phyloP scores from a whole-genome alignment of 2,888 invertebrate genomes.

The Pollenia angustigena region DNA sequence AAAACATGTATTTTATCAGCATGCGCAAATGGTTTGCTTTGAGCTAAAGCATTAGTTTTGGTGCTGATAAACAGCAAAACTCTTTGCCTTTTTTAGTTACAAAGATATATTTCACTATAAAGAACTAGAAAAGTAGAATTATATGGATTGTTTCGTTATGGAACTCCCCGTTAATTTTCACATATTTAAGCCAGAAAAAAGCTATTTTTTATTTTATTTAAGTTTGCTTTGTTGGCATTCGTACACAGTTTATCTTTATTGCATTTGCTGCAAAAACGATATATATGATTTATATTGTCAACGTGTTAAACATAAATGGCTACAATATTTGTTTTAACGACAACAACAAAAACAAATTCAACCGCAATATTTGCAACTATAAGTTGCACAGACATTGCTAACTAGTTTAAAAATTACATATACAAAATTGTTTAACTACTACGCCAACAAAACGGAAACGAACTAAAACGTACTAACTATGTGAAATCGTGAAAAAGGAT shows the following conservation, averaged over 20 bases:
- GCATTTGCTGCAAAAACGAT: conserved; percentile 27
- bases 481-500: background rate
- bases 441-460: background rate
- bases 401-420: background rate
- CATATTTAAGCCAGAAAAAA: background rate
- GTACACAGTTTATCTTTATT: conserved; percentile 33
- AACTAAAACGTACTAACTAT: background rate
- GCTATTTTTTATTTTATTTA: background rate
- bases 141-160: too few relatives aligned
- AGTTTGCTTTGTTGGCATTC: conserved; percentile 20
- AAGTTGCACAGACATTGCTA: background rate
- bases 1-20: too few relatives aligned
- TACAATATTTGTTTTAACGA: background rate
- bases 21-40: too few relatives aligned
- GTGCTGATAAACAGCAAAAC: too few relatives aligned
- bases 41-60: too few relatives aligned
- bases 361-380: background rate
- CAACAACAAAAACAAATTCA: background rate
- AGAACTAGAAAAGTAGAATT: too few relatives aligned
- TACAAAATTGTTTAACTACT: too few relatives aligned
- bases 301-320: conserved; percentile 18
- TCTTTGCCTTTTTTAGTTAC: too few relatives aligned
- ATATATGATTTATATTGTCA: conserved; percentile 52
- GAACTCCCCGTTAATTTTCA: background rate
- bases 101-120: too few relatives aligned